Evolutionary conservation across 2,113 vertebrate species (phyloP).

Genomic region (Meleagris gallopavo): DNA sequence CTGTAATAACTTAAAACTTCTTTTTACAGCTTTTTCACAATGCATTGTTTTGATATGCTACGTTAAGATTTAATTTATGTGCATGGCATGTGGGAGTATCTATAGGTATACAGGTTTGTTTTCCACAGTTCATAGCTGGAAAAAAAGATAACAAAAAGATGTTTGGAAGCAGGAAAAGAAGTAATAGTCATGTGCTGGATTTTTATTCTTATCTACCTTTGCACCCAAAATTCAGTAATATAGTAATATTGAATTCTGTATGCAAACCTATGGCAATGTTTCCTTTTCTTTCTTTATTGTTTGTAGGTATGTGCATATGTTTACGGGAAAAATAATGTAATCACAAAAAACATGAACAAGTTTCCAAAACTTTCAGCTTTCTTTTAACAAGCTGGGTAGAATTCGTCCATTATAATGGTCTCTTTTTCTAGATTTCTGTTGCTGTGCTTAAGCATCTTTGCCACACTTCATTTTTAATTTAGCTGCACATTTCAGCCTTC

Average conservation of each 20-base stretch:
- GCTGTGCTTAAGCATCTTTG: not conserved
- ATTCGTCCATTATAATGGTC: not conserved
- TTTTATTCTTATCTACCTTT: slow-evolving; percentile 35
- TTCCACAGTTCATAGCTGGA: not conserved
- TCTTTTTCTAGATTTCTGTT: not conserved
- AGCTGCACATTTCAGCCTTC: not conserved
- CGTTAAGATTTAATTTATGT: slow-evolving; percentile 55
- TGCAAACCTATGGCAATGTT: not conserved
- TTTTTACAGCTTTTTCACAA: not conserved
- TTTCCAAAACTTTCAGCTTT: not conserved
- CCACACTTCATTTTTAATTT: not conserved
- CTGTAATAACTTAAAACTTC: not conserved
- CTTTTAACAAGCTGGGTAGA: not conserved
- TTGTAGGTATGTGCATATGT: not conserved
- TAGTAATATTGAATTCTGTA: not conserved
- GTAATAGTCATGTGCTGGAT: not conserved
- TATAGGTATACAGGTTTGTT: slow-evolving; percentile 33
- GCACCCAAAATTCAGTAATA: slow-evolving; percentile 3
- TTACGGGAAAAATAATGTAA: not conserved
- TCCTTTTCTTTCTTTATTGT: not conserved
- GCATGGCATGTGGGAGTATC: not conserved
- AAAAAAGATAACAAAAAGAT: slow-evolving; percentile 41
- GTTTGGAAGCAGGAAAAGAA: not conserved
- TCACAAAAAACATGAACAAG: not conserved
- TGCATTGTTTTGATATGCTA: slow-evolving; percentile 1